Base-by-base conservation (phyloP, 1,140 invertebrate species). In the Drosophila sproati region DNA sequence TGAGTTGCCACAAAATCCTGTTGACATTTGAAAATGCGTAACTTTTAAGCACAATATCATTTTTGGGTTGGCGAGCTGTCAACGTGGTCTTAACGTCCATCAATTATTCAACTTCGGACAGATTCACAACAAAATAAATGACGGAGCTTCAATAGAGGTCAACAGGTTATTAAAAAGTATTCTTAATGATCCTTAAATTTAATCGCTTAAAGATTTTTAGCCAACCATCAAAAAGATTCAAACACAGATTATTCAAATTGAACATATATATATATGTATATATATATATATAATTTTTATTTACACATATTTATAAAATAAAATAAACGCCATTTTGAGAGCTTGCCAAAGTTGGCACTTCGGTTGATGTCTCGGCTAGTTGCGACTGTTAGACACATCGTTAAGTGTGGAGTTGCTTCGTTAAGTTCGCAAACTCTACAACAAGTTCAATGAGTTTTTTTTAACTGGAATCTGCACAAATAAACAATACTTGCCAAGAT, bases 11-110 rank as follows among this genome's bases (percentile, higher is more conserved):
- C 31, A 4, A 35, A 37, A 51, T 39, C 12, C 34, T 5, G 34
- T 63, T 63, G 47, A 39, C 47, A 51, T 51, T 28, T 34, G 5
- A 51, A 51, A 62, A 39, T 62, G 60, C 47, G 34, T 10, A 31
- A 20, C 8, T 35, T 35, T 48, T 51, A 31, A 5, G 4, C 10
- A 34, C 34, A 5, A 4, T 4, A 34, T 4, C 34, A 34, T 34
- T 34, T 34, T 20, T 20, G 20, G 34, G 34, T 4, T 34, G 34
- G 5, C 3, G 5, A 34, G 34, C 34, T 34, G 20, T 20, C 5
- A 10, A 10, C 39, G 7, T 2, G 8, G 39, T 4, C 39, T 1
- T 1, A 43, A 3, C 28, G 28, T 48, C 5, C 29, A 31, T 1
- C 29, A 50, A 32, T 52, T 52, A 35, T 35, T 12, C 10, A n/a